These are phyloP conservation scores for Catonia carolina DNA, from an alignment of 2,888 invertebrate species.

Conservation along the genomic window DNA sequence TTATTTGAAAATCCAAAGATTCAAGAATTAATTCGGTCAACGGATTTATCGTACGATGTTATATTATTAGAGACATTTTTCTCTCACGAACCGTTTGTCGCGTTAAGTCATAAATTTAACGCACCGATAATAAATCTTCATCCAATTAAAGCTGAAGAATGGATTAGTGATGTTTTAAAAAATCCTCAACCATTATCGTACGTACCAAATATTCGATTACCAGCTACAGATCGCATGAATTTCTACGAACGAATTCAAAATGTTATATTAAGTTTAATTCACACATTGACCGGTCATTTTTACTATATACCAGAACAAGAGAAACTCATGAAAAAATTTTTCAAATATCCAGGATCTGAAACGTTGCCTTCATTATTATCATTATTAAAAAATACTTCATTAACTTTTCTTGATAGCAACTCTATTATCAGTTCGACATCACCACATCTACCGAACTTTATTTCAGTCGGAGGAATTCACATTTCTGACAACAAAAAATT, in stretches of 20 bases:
- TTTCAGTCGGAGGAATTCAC: slow-evolving; percentile 24
- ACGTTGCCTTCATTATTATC: slow-evolving; percentile 19
- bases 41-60: slow-evolving; percentile 25
- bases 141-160: slow-evolving; percentile 20
- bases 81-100: slow-evolving; percentile 27
- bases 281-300: slow-evolving; percentile 17
- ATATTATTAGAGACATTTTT: slow-evolving; percentile 28
- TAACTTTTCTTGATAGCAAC: slow-evolving; percentile 20
- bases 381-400: slow-evolving; percentile 17
- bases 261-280: slow-evolving; percentile 11
- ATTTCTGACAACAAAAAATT: slow-evolving; percentile 13
- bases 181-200: slow-evolving; percentile 24
- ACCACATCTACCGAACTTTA: slow-evolving; percentile 20
- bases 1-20: slow-evolving; percentile 19
- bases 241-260: slow-evolving; percentile 24
- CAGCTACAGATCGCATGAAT: slow-evolving; percentile 23
- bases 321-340: slow-evolving; percentile 16
- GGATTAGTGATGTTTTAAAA: slow-evolving; percentile 22
- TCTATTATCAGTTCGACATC: slow-evolving; percentile 13
- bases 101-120: slow-evolving; percentile 28
- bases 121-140: slow-evolving; percentile 26
- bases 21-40: slow-evolving; percentile 22
- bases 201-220: slow-evolving; percentile 19
- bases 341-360: slow-evolving; percentile 21
- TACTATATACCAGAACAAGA: slow-evolving; percentile 24